Evolutionary conservation across 2,113 vertebrate genomes (phyloP).

Genomic region (Athene noctua): DNA sequence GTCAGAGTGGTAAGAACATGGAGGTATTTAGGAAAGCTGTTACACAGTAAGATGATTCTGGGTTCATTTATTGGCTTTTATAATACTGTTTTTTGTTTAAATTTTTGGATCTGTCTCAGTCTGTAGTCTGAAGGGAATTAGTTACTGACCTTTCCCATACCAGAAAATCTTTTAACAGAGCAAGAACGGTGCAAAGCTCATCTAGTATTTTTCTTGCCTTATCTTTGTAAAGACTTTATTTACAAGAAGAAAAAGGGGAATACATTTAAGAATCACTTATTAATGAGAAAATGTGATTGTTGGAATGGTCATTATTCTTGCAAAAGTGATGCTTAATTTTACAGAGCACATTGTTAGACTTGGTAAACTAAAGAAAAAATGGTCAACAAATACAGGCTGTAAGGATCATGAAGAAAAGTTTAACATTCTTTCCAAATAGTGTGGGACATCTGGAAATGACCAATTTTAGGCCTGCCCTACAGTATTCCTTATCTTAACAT

Average conservation of each 20-base stretch:
- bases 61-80: constrained; percentile 7
- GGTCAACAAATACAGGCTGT: no score
- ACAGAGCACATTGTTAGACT: no score
- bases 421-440: neutral
- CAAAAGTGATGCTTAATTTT: neutral
- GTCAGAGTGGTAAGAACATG: neutral
- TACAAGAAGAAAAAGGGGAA: neutral
- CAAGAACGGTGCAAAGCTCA: neutral
- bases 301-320: neutral
- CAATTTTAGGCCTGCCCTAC: neutral
- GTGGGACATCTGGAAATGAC: neutral
- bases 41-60: neutral
- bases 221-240: neutral
- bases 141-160: constrained; percentile 52
- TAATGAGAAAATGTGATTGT: neutral
- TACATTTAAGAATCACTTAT: neutral
- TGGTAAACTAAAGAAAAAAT: no score
- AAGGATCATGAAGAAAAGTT: neutral
- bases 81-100: constrained; percentile 6
- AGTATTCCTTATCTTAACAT: neutral
- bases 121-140: constrained; percentile 23
- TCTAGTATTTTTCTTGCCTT: neutral
- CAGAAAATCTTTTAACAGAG: neutral
- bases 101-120: neutral
- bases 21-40: neutral